phyloP scores from a whole-genome alignment of 2,888 invertebrate species.

The Chirona hameri region DNA sequence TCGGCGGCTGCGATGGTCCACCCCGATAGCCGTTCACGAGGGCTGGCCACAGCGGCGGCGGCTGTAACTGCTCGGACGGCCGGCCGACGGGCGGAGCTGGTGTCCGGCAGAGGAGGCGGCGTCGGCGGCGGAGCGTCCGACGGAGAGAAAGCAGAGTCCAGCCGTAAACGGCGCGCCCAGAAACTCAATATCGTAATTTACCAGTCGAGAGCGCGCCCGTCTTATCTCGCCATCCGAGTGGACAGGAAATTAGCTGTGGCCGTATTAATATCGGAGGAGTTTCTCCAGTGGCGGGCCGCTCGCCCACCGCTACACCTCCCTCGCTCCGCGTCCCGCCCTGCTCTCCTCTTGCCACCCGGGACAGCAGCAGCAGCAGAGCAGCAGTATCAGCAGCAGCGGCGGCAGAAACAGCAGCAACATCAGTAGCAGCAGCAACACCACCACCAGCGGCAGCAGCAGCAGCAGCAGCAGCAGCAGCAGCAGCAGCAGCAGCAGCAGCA shows the following conservation, averaged over 20 bases:
- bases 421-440: not conserved
- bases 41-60: not conserved
- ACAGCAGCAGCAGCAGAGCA: not conserved
- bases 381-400: not conserved
- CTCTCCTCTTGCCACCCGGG: not conserved
- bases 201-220: constrained; percentile 6
- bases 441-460: not conserved
- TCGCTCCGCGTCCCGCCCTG: not conserved
- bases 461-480: not conserved
- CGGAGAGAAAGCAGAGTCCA: not conserved
- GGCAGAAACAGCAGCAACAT: not conserved
- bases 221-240: constrained; percentile 9
- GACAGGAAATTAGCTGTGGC: not conserved
- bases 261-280: not conserved
- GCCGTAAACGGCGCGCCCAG: not conserved
- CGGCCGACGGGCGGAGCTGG: too few species aligned
- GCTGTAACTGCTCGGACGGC: not conserved
- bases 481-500: not conserved
- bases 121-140: not conserved
- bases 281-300: not conserved
- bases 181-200: constrained; percentile 27
- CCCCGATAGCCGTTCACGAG: not conserved
- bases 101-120: not conserved
- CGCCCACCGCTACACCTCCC: too few species aligned
- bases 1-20: not conserved